Evolutionary conservation across 2,888 invertebrate genomes (phyloP).

Genomic region (Thymelicus lineola): DNA sequence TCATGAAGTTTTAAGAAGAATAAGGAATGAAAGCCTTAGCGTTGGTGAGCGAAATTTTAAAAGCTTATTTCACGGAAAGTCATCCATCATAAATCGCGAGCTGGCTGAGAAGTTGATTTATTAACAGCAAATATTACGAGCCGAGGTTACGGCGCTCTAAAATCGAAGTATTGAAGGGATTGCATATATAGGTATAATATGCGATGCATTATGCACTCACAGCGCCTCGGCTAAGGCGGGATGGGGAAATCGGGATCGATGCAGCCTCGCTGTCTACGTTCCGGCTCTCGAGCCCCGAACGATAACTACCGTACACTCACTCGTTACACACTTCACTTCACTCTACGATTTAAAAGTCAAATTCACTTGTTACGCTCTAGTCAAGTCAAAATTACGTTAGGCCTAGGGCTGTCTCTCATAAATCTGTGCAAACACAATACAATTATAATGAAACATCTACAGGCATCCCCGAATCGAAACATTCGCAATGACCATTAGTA

Average conservation of each 20-base stretch:
- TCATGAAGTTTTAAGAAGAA: too few relatives aligned
- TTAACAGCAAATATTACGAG: not conserved
- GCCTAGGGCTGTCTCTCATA: not conserved
- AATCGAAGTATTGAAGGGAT: slow-evolving; percentile 39
- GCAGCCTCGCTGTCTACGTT: slow-evolving; percentile 60
- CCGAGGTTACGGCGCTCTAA: not conserved
- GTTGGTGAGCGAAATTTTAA: too few relatives aligned
- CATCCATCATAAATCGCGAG: too few relatives aligned
- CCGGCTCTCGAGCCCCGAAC: slow-evolving; percentile 57
- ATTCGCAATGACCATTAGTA: slow-evolving; percentile 2
- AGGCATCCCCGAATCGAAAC: not conserved
- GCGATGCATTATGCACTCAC: slow-evolving; percentile 42
- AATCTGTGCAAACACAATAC: not conserved
- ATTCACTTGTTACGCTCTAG: not conserved
- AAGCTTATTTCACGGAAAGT: too few relatives aligned
- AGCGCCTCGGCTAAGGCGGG: slow-evolving; percentile 54
- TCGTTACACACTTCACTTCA: slow-evolving; percentile 52
- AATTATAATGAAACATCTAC: not conserved
- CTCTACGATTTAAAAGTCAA: slow-evolving; percentile 4
- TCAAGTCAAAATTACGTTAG: not conserved
- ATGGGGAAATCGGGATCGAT: slow-evolving; percentile 76
- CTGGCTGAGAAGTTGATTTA: not conserved
- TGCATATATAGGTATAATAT: slow-evolving; percentile 46
- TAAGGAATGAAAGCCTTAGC: too few relatives aligned
- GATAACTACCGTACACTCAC: slow-evolving; percentile 49